Evolutionary conservation across 2,888 invertebrate genomes (phyloP).

Genomic region (Oscheius sp.): DNA sequence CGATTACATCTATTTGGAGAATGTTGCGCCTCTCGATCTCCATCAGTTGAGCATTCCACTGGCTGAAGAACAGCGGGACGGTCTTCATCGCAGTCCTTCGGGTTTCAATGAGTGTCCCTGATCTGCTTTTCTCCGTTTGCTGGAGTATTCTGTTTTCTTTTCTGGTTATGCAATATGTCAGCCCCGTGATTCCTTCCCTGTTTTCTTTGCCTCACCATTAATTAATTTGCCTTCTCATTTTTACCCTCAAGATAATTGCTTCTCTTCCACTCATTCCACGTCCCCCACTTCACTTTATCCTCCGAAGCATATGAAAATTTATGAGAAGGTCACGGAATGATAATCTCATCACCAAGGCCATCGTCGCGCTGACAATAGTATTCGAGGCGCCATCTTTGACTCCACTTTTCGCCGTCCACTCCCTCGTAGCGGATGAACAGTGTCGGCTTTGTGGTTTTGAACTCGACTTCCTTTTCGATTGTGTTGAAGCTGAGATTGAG

Average conservation of each 20-base stretch:
- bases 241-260: slow-evolving; percentile 4
- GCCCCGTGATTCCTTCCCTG: background rate
- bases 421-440: slow-evolving; percentile 14
- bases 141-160: background rate
- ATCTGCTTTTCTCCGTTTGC: slow-evolving; percentile 3
- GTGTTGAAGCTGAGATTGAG: background rate
- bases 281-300: background rate
- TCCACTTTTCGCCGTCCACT: slow-evolving; percentile 13
- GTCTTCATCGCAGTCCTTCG: slow-evolving; percentile 17
- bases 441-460: background rate
- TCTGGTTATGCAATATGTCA: too few species aligned
- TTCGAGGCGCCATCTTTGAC: slow-evolving; percentile 7
- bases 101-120: slow-evolving; percentile 31
- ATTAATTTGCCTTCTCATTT: background rate
- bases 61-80: background rate
- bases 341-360: slow-evolving; percentile 30
- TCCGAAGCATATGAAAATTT: slow-evolving; percentile 4
- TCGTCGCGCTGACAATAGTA: slow-evolving; percentile 30
- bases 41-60: slow-evolving; percentile 41
- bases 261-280: background rate
- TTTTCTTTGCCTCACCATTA: background rate
- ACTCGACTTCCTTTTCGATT: background rate
- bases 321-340: slow-evolving; percentile 29
- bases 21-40: slow-evolving; percentile 79
- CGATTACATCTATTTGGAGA: slow-evolving; percentile 97